Evolutionary conservation across 1,140 invertebrate genomes (phyloP), one percentile per base, ranked within the genome.

Genomic region (Callitettix versicolor): DNA sequence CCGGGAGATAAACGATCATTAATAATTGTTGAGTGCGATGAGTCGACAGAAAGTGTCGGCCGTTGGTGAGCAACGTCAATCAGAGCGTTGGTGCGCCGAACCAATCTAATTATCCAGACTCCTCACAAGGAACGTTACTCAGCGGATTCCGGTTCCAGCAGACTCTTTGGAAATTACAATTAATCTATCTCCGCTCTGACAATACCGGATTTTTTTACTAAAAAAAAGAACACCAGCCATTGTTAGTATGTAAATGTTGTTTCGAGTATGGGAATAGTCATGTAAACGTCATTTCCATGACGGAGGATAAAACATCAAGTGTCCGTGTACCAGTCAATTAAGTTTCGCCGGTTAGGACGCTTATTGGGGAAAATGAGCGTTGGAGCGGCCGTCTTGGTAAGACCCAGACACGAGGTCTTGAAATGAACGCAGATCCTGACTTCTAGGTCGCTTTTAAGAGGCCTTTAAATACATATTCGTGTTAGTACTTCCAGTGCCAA

Each of bases 121-220:
- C 24, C 6, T 14, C 47, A 46, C 43, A 46, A 46, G 43, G 43
- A 46, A 17, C 43, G 20, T 49, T 49, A 49, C 22, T 26, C 47
- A 49, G 47, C 47, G 21, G 9, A 49, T 49, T 49, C 47, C 47
- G 24, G 12, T n/a, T 49, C 47, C n/a, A 9, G 7, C 43, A 33
- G 14, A 34, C 47, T 49, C 47, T 49, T 49, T 49, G 47, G 47
- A 49, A 49, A 49, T 49, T 49, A 49, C 47, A 49, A 49, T 49
- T 49, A 49, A 49, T 49, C 47, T 33, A 15, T n/a, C 44, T 22
- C 15, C 20, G n/a, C 15, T 33, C 7, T 18, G 21, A 47, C 44
- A 47, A 47, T 47, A 47, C 44, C 14, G 3, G 21, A 14, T 14
- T 5, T 14, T 43, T 43, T 43, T 43, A n/a, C 22, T 2, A 17